Evolutionary conservation across 2,113 vertebrate genomes (phyloP).

Genomic region (Anseranas semipalmata): DNA sequence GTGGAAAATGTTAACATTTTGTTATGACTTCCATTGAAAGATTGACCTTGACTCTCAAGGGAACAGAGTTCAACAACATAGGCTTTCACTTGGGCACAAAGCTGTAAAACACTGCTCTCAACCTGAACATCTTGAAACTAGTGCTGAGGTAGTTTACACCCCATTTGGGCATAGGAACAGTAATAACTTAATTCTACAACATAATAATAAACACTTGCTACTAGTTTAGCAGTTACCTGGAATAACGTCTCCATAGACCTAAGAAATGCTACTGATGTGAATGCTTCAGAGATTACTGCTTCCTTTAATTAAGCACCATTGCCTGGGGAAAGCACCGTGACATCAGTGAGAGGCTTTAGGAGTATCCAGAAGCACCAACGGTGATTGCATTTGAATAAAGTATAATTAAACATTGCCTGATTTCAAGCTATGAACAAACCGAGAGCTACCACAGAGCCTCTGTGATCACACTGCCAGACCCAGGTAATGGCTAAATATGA

Average conservation of each 20-base stretch:
- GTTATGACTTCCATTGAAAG: neutral
- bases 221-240: neutral
- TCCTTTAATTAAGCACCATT: neutral
- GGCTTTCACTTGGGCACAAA: neutral
- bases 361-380: neutral
- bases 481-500: neutral
- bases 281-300: neutral
- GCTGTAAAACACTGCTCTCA: neutral
- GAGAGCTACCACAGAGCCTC: neutral
- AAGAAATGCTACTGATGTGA: neutral
- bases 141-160: neutral
- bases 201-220: neutral
- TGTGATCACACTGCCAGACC: neutral
- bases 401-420: neutral
- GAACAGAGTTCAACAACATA: neutral
- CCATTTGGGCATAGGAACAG: neutral
- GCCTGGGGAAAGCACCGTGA: neutral
- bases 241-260: neutral
- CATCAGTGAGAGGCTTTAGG: neutral
- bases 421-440: neutral
- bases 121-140: neutral
- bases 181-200: neutral
- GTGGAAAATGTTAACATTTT: neutral
- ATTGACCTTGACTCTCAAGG: neutral
- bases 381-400: neutral